Conservation (phyloP, 1,140 invertebrate species). For the Philotrypesis tridentata region DNA sequence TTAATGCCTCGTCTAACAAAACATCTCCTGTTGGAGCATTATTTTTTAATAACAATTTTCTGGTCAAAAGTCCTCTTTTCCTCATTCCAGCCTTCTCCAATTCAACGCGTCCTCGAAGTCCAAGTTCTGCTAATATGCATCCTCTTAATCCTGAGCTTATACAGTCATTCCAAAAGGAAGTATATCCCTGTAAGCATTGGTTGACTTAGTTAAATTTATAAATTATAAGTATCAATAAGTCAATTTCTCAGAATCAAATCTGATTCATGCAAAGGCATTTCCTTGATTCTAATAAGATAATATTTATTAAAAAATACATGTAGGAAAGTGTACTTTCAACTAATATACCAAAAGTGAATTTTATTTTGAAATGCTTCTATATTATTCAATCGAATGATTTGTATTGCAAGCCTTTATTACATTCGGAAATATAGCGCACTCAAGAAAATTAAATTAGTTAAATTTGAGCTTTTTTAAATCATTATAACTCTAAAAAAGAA, state of each 20-base stretch:
- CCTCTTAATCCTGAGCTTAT: constrained; percentile 99
- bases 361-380: not conserved
- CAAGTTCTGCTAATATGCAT: constrained; percentile 98
- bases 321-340: not conserved
- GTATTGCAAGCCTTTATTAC: not conserved
- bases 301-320: no score
- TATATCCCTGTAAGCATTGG: constrained; percentile 89
- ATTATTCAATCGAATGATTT: not conserved
- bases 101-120: constrained; percentile 94
- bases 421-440: not conserved
- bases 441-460: no score
- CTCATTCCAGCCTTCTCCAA: constrained; percentile 97
- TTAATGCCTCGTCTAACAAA: constrained; percentile 97
- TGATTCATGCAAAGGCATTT: not conserved
- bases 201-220: constrained; percentile 27
- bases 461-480: no score
- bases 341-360: not conserved
- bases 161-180: constrained; percentile 99
- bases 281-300: not conserved
- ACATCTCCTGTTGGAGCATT: constrained; percentile 98
- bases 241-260: constrained; percentile 25
- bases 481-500: no score
- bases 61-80: constrained; percentile 88
- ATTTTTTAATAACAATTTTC: constrained; percentile 86
- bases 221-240: constrained; percentile 3